phyloP scores from a whole-genome alignment of 2,113 vertebrate species.

The cattle (Bos taurus) region DNA sequence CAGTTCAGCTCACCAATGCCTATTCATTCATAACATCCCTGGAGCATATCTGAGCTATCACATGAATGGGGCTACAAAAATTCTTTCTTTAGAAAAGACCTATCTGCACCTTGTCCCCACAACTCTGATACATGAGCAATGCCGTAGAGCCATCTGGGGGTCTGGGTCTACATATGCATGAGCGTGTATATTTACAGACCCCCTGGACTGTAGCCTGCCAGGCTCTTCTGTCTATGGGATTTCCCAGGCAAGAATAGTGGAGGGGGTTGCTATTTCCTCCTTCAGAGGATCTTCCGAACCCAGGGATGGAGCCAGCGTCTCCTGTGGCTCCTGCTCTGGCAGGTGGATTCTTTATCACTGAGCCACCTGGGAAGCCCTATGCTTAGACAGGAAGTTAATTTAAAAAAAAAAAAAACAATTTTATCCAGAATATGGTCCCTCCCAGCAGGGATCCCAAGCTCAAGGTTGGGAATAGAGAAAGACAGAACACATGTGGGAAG shows the following conservation, averaged over 20 bases:
- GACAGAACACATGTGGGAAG: not conserved
- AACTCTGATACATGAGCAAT: not conserved
- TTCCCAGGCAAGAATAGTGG: not conserved
- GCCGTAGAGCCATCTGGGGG: not conserved
- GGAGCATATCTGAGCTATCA: not conserved
- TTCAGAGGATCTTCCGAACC: not conserved
- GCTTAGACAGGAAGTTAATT: not conserved
- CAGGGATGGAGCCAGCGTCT: not conserved
- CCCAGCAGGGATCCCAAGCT: not conserved
- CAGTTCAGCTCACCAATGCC: not conserved
- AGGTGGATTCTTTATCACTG: not conserved
- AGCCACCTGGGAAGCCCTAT: not conserved
- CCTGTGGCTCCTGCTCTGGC: not conserved
- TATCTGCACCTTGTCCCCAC: not conserved
- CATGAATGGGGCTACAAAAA: not conserved
- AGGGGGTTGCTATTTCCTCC: not conserved
- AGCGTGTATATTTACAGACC: not conserved
- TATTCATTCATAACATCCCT: not conserved
- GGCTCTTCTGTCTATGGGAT: not conserved
- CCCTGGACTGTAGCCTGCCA: not conserved
- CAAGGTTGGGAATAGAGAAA: not conserved
- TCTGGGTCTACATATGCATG: fast-evolving
- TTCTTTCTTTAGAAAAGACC: not conserved
- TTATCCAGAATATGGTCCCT: not conserved
- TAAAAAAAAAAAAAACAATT: not conserved